phyloP scores from a whole-genome alignment of 2,113 vertebrate genomes.

The Rattus norvegicus region GRCr8 NC_086026.1:82625501-82626000 shows the following conservation, averaged over 20 bases:
- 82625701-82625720: too few relatives aligned
- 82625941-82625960: constrained; percentile 14
- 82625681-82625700: too few relatives aligned
- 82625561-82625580: neutral
- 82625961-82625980: neutral
- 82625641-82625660: too few relatives aligned
- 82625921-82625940: neutral
- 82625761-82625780: neutral
- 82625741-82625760: neutral
- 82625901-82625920: constrained; percentile 3
- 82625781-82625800: neutral
- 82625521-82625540: neutral
- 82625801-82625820: too few relatives aligned
- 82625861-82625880: neutral
- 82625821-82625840: neutral
- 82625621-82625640: too few relatives aligned
- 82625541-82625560: neutral
- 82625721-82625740: too few relatives aligned
- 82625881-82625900: constrained; percentile 48
- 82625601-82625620: too few relatives aligned
- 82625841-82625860: neutral
- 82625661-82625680: too few relatives aligned
- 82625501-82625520: neutral
- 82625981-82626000: constrained; percentile 30
- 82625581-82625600: neutral